A percentile compares a stretch with the other conserved stretches of the same genome.
Conservation (phyloP, 2,113 vertebrate species). For the Heterotilapia buettikoferi region DNA sequence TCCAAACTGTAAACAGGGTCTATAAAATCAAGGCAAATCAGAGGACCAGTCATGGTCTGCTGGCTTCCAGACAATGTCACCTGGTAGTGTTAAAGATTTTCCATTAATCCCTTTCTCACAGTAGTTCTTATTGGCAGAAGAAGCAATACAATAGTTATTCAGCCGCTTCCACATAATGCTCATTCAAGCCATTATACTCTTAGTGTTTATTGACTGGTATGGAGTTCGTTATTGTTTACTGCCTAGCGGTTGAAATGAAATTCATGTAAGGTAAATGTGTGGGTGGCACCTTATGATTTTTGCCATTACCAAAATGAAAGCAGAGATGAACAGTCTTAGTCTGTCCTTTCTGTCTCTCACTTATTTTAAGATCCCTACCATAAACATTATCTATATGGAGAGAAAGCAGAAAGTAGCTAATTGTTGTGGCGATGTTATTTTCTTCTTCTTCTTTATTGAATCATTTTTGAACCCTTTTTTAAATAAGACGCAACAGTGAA, state of each 20-base stretch:
- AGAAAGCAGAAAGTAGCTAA: not conserved
- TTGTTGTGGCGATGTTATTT: not conserved
- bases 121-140: not conserved
- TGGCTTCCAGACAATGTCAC: not conserved
- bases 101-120: not conserved
- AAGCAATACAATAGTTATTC: not conserved
- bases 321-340: not conserved
- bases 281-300: not conserved
- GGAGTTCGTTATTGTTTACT: not conserved
- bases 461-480: not conserved
- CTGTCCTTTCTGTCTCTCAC: not conserved
- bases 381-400: not conserved
- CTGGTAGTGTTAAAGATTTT: not conserved
- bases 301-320: not conserved
- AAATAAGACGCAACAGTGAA: not conserved
- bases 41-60: not conserved
- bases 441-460: not conserved
- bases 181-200: not conserved
- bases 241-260: not conserved
- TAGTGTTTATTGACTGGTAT: not conserved
- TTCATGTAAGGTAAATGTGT: not conserved
- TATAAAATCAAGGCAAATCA: not conserved
- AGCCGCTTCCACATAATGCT: not conserved
- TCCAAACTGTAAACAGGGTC: not conserved
- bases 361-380: not conserved